Conservation (phyloP, 2,888 invertebrate genomes). For the Salticus scenicus region DNA sequence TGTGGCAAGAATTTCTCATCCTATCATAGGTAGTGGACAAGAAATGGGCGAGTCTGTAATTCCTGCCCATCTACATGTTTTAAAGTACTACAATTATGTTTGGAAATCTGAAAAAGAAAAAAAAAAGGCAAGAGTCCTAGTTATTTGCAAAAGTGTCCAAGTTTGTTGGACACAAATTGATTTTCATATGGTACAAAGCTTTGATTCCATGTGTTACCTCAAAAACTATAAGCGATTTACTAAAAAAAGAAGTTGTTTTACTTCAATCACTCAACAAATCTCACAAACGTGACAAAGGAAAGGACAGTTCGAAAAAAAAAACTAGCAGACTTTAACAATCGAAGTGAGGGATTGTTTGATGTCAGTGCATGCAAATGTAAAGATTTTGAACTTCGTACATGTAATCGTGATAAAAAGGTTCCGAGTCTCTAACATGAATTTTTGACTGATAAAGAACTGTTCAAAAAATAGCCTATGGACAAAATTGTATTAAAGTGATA, state of each 20-base stretch:
- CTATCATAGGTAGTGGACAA: not conserved
- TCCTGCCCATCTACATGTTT: not conserved
- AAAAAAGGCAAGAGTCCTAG: slow-evolving; percentile 9
- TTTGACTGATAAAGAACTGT: slow-evolving; percentile 14
- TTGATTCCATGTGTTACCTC: not conserved
- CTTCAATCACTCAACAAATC: slow-evolving; percentile 16
- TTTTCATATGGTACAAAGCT: not conserved
- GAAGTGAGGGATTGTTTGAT: slow-evolving; percentile 4
- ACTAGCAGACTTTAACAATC: not conserved
- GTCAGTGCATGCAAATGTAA: not conserved
- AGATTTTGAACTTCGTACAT: slow-evolving; percentile 3
- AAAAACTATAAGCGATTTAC: not conserved
- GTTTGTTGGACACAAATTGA: not conserved
- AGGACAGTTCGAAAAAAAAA: slow-evolving; percentile 9
- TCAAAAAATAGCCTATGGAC: not conserved
- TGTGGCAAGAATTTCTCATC: not conserved
- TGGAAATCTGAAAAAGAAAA: slow-evolving; percentile 15
- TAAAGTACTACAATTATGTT: slow-evolving; percentile 13
- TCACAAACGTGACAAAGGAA: slow-evolving; percentile 2
- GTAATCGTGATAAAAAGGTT: slow-evolving; percentile 10
- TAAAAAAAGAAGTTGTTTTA: not conserved
- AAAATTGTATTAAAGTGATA: not conserved
- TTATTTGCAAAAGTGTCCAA: not conserved
- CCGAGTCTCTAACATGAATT: not conserved
- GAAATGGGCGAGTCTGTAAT: not conserved